These are phyloP conservation scores for Tinea pellionella DNA, from an alignment of 2,888 invertebrate genomes.

Conservation along the genomic window DNA sequence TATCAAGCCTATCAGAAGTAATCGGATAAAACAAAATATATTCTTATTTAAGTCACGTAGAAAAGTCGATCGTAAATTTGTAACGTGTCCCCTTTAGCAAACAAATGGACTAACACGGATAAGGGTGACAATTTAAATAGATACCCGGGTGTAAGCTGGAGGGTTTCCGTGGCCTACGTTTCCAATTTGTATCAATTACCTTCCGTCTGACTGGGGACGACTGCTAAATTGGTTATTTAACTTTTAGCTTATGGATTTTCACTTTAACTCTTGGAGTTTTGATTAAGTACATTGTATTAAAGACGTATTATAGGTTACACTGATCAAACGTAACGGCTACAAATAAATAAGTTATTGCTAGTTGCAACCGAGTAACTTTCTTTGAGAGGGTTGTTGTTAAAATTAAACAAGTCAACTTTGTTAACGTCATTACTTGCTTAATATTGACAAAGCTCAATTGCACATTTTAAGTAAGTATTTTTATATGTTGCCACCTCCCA, in stretches of 20 bases:
- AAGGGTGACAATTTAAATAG: conserved; percentile 52
- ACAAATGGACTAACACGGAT: conserved; percentile 44
- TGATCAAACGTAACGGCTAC: too few relatives aligned
- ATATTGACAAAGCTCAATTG: too few relatives aligned
- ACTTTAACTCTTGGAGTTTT: background rate
- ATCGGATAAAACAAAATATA: background rate
- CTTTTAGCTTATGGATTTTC: background rate
- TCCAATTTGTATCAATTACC: conserved; percentile 56
- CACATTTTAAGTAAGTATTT: too few relatives aligned
- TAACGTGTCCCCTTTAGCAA: conserved; percentile 54
- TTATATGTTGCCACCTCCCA: too few relatives aligned
- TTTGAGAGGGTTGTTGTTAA: too few relatives aligned
- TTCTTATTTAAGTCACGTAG: conserved; percentile 42
- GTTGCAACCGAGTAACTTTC: too few relatives aligned
- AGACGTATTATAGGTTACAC: too few relatives aligned
- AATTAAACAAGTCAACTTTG: too few relatives aligned
- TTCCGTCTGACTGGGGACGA: conserved; percentile 24
- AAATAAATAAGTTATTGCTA: too few relatives aligned
- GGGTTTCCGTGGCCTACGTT: conserved; percentile 29
- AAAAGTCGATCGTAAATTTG: conserved; percentile 23
- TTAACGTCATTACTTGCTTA: too few relatives aligned
- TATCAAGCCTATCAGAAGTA: background rate
- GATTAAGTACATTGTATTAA: background rate
- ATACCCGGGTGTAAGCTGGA: conserved; percentile 32
- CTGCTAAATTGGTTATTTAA: conserved; percentile 15